Evolutionary conservation across 2,113 vertebrate genomes (phyloP).

Genomic region (Gallinago paraguaiae): DNA sequence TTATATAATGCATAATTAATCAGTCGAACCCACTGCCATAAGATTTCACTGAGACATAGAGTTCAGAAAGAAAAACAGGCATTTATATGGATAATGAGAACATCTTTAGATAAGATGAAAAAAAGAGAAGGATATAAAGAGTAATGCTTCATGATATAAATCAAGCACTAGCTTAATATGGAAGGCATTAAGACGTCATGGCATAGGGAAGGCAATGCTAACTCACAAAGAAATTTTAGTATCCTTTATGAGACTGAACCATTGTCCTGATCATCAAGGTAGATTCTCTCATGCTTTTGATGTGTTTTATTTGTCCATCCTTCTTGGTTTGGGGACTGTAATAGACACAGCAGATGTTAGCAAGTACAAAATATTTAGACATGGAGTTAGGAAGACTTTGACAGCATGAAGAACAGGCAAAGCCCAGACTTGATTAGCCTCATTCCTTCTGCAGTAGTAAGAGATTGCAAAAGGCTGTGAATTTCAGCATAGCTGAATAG

Average conservation of each 20-base stretch:
- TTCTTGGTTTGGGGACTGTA: not conserved
- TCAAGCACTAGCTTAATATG: not conserved
- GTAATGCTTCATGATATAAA: not conserved
- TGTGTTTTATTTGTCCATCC: not conserved
- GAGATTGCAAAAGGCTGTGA: not conserved
- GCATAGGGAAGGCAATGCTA: not conserved
- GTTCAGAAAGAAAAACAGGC: slow-evolving; percentile 35
- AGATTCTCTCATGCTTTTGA: not conserved
- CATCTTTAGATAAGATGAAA: slow-evolving; percentile 7
- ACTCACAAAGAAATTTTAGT: not conserved
- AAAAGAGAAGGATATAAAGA: not conserved
- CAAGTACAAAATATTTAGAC: not conserved
- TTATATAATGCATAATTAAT: slow-evolving; percentile 31
- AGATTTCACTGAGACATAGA: slow-evolving; percentile 8
- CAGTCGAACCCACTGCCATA: not conserved
- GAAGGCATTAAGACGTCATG: not conserved
- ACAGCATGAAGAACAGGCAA: not conserved
- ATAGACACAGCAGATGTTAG: not conserved
- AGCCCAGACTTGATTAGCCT: not conserved
- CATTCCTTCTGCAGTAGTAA: not conserved
- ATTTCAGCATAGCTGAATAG: not conserved
- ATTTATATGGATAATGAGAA: slow-evolving; percentile 34
- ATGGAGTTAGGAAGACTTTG: not conserved
- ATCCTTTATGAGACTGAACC: not conserved
- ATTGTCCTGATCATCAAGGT: not conserved